phyloP scores from a whole-genome alignment of 2,888 invertebrate genomes.

The Pollenia amentaria region DNA sequence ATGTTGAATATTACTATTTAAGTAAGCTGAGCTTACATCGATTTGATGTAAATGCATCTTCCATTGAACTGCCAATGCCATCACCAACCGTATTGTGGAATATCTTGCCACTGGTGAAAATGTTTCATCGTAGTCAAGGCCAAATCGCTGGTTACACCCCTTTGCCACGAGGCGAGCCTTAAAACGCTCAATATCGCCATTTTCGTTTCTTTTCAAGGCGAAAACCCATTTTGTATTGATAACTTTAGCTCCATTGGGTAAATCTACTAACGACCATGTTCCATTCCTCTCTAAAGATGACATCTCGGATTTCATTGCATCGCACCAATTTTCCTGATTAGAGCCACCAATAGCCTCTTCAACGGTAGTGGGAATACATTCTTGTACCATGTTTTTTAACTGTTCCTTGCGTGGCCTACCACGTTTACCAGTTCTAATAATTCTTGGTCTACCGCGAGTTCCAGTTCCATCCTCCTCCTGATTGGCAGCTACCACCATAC shows the following conservation, averaged over 20 bases:
- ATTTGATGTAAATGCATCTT: constrained; percentile 70
- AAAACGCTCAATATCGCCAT: constrained; percentile 31
- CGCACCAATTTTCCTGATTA: background rate
- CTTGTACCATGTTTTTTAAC: background rate
- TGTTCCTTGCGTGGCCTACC: constrained; percentile 15
- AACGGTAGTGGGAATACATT: background rate
- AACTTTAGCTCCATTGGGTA: background rate
- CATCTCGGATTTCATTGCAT: constrained; percentile 27
- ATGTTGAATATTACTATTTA: constrained; percentile 64
- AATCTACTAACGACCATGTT: constrained; percentile 24
- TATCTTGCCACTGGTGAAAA: constrained; percentile 54
- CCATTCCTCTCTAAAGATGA: background rate
- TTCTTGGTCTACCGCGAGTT: background rate
- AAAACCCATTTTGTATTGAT: constrained; percentile 39
- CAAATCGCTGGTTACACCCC: constrained; percentile 47
- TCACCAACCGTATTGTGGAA: constrained; percentile 50
- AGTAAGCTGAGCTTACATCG: constrained; percentile 67
- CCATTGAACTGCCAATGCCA: constrained; percentile 57
- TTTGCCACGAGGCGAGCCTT: constrained; percentile 36
- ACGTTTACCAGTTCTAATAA: background rate
- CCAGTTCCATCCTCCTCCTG: background rate
- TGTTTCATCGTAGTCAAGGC: constrained; percentile 42
- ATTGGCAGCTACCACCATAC: too few species aligned
- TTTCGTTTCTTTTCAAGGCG: background rate
- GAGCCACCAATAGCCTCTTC: background rate